Conservation (phyloP, 1,140 invertebrate species). For the Bicyclus anynana region DNA sequence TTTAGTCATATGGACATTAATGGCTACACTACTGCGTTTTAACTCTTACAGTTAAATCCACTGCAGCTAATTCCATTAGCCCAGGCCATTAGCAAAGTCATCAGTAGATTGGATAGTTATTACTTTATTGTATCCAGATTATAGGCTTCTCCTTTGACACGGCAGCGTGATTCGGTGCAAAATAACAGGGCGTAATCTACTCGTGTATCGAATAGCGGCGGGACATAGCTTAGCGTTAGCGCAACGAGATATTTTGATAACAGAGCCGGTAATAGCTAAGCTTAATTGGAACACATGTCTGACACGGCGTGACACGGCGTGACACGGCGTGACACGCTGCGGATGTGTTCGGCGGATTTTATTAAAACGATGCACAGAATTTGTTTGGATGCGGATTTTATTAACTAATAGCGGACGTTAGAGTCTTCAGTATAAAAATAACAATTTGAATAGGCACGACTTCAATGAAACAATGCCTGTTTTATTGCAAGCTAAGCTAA, state of each 20-base stretch:
- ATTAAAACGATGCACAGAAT: neutral
- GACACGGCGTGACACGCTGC: neutral
- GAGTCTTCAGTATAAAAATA: too few relatives aligned
- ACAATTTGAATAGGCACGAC: too few relatives aligned
- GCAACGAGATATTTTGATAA: slow-evolving; percentile 22
- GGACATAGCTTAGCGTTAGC: slow-evolving; percentile 16
- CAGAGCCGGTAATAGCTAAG: slow-evolving; percentile 19
- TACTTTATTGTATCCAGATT: slow-evolving; percentile 38
- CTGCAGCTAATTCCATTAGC: too few relatives aligned
- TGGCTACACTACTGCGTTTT: too few relatives aligned
- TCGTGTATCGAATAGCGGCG: slow-evolving; percentile 23
- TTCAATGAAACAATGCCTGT: too few relatives aligned
- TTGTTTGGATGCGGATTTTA: neutral
- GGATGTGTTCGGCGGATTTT: neutral
- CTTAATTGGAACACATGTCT: slow-evolving; percentile 23
- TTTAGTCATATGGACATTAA: too few relatives aligned
- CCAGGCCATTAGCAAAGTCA: too few relatives aligned
- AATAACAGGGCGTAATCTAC: slow-evolving; percentile 26
- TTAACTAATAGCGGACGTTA: too few relatives aligned
- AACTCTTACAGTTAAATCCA: too few relatives aligned
- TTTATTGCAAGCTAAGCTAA: too few relatives aligned
- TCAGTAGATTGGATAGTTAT: slow-evolving; percentile 18
- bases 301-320: neutral
- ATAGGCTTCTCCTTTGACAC: slow-evolving; percentile 33
- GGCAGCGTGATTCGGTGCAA: slow-evolving; percentile 14